phyloP scores from a whole-genome alignment of 2,888 invertebrate genomes.

The Agrochola litura region DNA sequence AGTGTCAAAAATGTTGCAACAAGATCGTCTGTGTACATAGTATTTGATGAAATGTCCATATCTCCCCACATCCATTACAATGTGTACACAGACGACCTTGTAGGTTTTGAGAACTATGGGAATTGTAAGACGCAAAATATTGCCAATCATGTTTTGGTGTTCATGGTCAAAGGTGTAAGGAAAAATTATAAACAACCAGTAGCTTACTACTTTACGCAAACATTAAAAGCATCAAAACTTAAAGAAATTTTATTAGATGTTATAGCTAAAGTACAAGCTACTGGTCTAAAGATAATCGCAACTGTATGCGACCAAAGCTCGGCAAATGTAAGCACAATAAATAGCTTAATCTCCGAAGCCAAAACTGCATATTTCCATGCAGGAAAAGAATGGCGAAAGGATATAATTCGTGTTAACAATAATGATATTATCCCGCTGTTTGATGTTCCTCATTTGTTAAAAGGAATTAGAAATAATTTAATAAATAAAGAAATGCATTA shows the following conservation, averaged over 20 bases:
- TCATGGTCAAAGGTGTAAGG: constrained; percentile 21
- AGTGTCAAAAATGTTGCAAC: constrained; percentile 8
- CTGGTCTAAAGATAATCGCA: constrained; percentile 4
- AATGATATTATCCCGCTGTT: not conserved
- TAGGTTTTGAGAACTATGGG: constrained; percentile 13
- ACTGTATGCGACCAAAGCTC: not conserved
- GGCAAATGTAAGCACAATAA: not conserved
- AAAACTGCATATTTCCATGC: constrained; percentile 9
- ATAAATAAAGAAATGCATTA: constrained; percentile 17
- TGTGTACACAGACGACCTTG: constrained; percentile 8
- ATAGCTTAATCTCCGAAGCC: constrained; percentile 14
- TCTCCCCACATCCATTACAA: not conserved
- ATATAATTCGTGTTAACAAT: not conserved
- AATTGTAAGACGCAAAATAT: constrained; percentile 2
- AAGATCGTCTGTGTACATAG: constrained; percentile 9
- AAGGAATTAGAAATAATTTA: constrained; percentile 14
- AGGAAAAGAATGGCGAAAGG: constrained; percentile 13
- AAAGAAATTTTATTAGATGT: constrained; percentile 6
- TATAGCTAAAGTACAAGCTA: constrained; percentile 7
- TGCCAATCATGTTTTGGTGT: constrained; percentile 11
- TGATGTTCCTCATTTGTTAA: constrained; percentile 1
- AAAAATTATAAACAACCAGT: constrained; percentile 16
- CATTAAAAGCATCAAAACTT: constrained; percentile 7
- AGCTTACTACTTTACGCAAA: constrained; percentile 27
- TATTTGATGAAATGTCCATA: constrained; percentile 3